Base-by-base conservation (phyloP, 2,888 invertebrate genomes). In the Hypomecis atomaria region DNA sequence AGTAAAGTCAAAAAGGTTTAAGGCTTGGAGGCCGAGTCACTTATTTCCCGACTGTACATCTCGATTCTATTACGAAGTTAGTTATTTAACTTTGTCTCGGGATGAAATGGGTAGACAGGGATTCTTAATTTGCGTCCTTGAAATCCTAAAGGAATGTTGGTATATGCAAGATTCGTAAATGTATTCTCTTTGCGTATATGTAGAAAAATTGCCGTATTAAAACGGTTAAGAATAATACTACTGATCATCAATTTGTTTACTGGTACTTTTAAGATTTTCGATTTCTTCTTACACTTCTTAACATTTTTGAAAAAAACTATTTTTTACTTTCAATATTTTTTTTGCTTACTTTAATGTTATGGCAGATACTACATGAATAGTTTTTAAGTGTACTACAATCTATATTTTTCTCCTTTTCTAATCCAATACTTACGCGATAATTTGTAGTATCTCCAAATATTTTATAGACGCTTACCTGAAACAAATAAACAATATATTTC, bases 391-490 rank as follows among this genome's bases (percentile, higher is more conserved):
- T 23, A 23, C 23, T 23, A 23, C 23, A 23, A 23, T 23, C 23
- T 1, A 23, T 45, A 13, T 43, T 49, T 48, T 50, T 40, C 11
- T 42, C 34, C 33, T 48, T 38, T 45, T 5, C 49, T 42, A 13
- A 49, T 33, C 6, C 8, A 37, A 23, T 9, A 40, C 52, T 42
- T 63, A 70, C 67, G 63, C 55, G 5, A 40, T 44, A 36, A 8
- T 5, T 10, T 33, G 10, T n/a, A 23, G 4, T 23, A 7, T 45
- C 9, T 44, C 34, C 13, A 36, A 62, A 42, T n/a, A 57, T 43
- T 40, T 33, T 11, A 36, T 5, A 38, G 48, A 38, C n/a, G 72
- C 83, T 81, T 84, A 84, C 84, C 84, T 83, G 84, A 71, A 84
- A 84, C 78, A 78, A 83, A 78, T 62, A 72, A 72, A 74, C 37